Base-by-base conservation (phyloP, 2,113 vertebrate species). In the Campylorhamphus procurvoides region DNA sequence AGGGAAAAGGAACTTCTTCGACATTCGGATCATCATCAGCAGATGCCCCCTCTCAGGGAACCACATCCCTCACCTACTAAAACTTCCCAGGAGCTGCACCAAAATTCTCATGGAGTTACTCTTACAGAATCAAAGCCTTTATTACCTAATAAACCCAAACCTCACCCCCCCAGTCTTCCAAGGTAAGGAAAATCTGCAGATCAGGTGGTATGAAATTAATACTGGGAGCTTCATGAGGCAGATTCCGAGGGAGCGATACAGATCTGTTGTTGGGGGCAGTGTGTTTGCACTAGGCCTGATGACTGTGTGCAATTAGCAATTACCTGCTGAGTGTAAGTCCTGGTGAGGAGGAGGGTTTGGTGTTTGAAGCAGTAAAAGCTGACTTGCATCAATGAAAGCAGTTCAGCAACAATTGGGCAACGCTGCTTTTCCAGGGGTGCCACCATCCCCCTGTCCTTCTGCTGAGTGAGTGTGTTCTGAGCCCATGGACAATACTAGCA, bases 21-120 rank as follows among this genome's bases (percentile, higher is more conserved):
- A 98, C 98, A 98, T 98, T 97, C 90, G 50, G 98, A 99, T 98
- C 98, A 98, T 97, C 98, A 98, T 97, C 99, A 98, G 98, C 99
- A 98, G 98, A 98, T 97, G 97, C 97, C 98, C 97, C 98, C 98
- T 98, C 99, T 99, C 99, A 99, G 99, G 99, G 99, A 99, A 98
- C 98, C 98, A 96, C 98, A 99, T 98, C 98, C 98, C 96, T 92
- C 98, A 96, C 98, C 98, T 97, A 98, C 99, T 92, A 98, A 98
- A 95, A 96, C 97, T 95, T 91, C 98, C 90, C 98, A 98, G 98
- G 99, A 99, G 98, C 97, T 98, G 94, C 99, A 99, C 98, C 98
- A 97, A 97, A 98, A 97, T 93, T 97, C 98, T 98, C 99, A 99
- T 74, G 98, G 98, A 98, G 98, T 98, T 96, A 98, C 97, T 96